Evolutionary conservation across 2,888 invertebrate species (phyloP), one percentile per base, ranked within the genome.

Genomic region (Pristionchus arcanus): DNA sequence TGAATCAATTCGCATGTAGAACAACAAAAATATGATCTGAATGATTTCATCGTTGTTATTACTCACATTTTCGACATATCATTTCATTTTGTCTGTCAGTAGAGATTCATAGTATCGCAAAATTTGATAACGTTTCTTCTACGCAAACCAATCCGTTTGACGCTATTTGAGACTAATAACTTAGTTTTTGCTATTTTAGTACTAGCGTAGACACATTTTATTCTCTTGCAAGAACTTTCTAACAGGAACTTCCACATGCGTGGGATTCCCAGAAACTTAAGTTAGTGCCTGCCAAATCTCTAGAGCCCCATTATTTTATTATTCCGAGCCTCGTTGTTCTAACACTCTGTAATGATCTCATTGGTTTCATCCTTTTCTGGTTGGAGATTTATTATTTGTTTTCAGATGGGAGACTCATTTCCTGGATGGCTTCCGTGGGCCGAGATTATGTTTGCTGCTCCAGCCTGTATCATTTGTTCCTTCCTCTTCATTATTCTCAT

Each of bases 401-500:
- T 16, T 5, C 74, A 77, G 74, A 77, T 77, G 74, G 16, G 25
- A 7, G 34, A 77, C 25, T 15, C 74, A 9, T 25, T 25, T 25
- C 74, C 74, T 21, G 42, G 21, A 4, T 81, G 81, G 81, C 81
- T 81, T 53, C 49, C 81, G 2, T 81, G 81, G 81, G 16, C 28
- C n/a, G 81, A 81, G 81, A 53, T 81, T 13, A 28, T 53, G 9
- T 81, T 49, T n/a, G 42, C 81, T 5, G 28, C 28, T 81, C 81
- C 81, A 21, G 81, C 81, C 49, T 81, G 81, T 81, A 4, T 81
- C 53, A 53, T 81, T 13, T 81, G 81, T 53, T 11, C 2, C 81
- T 53, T 81, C 28, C 53, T 81, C 49, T 53, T 81, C 53, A 28
- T 49, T n/a, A 49, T 81, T 28, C 81, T 81, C 42, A 81, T 49